Evolutionary conservation across 1,140 invertebrate genomes (phyloP), one percentile per base, ranked within the genome.

Genomic region (Drosophila pandora): DNA sequence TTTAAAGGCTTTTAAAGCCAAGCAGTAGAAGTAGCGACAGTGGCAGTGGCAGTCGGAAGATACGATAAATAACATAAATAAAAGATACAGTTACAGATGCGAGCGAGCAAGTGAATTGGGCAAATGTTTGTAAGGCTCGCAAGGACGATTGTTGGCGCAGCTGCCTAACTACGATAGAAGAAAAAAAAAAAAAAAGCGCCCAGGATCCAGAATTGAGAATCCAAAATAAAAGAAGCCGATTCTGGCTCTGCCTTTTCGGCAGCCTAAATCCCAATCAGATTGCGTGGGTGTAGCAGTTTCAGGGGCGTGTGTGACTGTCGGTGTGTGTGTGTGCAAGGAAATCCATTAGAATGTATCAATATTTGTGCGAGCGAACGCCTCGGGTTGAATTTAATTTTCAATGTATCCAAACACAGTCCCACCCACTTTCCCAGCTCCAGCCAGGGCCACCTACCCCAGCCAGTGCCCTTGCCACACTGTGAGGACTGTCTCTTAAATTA

Each of bases 301-400:
- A 37, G 21, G 43, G 43, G 52, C 22, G 13, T 56, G 43, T 56
- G 59, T 58, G 34, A 59, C 25, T 21, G 25, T 9, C 13, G 48
- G 37, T 61, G 56, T 49, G 34, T 71, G 58, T 71, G 67, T 63
- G 25, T 61, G 62, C 58, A 61, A 68, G 79, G 65, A 83, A 90
- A 85, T 79, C 80, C 85, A 90, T 90, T 90, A 90, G 85, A 84
- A 90, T 82, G 78, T 90, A 90, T 90, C 85, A 90, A 90, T 90
- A 90, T 90, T 90, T 90, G 85, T 85, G 85, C 72, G 55, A 57
- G 34, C 50, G 45, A 84, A 62, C 62, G 78, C 87, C 81, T 82
- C 62, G 69, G 73, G 81, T 65, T 72, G 82, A 85, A 82, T 90
- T 90, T 87, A 90, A 90, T 90, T 90, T 90, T 59, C 76, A 82